Percentiles rank a stretch among this genome's conserved stretches.
These are phyloP conservation scores for Lucilia cuprina DNA, from an alignment of 1,140 invertebrate genomes.

Conservation along the genomic window DNA sequence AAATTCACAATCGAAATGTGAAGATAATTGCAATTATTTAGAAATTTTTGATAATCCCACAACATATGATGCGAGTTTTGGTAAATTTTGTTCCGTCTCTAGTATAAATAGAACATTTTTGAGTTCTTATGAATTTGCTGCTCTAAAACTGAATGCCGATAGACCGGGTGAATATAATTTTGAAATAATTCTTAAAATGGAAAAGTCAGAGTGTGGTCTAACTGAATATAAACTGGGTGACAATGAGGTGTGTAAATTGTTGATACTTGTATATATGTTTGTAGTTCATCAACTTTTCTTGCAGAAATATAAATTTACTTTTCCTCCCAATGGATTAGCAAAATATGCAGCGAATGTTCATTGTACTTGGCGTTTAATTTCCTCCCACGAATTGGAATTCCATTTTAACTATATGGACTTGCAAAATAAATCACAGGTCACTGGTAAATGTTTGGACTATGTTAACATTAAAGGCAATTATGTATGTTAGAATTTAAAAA, in stretches of 20 bases:
- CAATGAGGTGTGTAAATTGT: constrained; percentile 30
- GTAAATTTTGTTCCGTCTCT: constrained; percentile 67
- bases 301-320: constrained; percentile 24
- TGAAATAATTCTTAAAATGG: constrained; percentile 64
- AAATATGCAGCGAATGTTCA: constrained; percentile 41
- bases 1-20: neutral
- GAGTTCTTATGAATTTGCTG: constrained; percentile 65
- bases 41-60: constrained; percentile 73
- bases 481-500: constrained; percentile 38
- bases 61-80: constrained; percentile 65
- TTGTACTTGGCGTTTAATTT: constrained; percentile 46
- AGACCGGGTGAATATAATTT: constrained; percentile 67
- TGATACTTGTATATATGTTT: neutral
- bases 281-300: neutral
- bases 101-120: constrained; percentile 64
- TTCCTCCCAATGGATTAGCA: neutral
- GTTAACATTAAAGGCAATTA: constrained; percentile 19
- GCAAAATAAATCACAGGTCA: constrained; percentile 43
- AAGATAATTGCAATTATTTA: constrained; percentile 71
- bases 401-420: constrained; percentile 43
- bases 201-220: constrained; percentile 63
- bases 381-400: constrained; percentile 34
- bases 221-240: constrained; percentile 13
- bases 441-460: constrained; percentile 52
- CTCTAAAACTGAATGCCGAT: constrained; percentile 69